These are phyloP conservation scores for Drosophila putrida DNA, from an alignment of 2,888 invertebrate genomes.

Conservation along the genomic window DNA sequence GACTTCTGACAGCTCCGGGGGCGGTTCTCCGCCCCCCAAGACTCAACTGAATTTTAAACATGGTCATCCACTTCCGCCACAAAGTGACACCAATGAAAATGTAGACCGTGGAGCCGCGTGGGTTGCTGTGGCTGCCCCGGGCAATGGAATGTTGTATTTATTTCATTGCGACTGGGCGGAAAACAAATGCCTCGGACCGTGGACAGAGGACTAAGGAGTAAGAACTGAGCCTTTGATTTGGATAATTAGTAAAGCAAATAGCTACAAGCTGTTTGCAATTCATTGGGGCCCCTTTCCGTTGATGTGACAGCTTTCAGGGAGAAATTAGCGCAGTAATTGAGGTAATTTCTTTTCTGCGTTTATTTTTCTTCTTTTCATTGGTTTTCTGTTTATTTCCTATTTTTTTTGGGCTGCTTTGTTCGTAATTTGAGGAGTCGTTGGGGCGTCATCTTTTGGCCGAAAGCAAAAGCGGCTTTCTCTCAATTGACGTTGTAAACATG, in stretches of 20 bases:
- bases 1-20: slow-evolving; percentile 68
- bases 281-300: slow-evolving; percentile 42
- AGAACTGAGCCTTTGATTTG: slow-evolving; percentile 70
- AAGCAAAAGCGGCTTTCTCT: slow-evolving; percentile 79
- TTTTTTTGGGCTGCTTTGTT: slow-evolving; percentile 34
- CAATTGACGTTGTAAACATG: slow-evolving; percentile 83
- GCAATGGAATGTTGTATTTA: slow-evolving; percentile 79
- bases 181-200: slow-evolving; percentile 49
- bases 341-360: slow-evolving; percentile 70
- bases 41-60: slow-evolving; percentile 68
- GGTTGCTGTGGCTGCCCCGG: slow-evolving; percentile 55
- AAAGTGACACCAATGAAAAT: slow-evolving; percentile 82
- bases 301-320: slow-evolving; percentile 48
- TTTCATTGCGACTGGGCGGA: slow-evolving; percentile 62
- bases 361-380: slow-evolving; percentile 18
- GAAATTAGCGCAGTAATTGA: slow-evolving; percentile 75
- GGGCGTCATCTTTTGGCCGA: slow-evolving; percentile 56
- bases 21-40: slow-evolving; percentile 4
- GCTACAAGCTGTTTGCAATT: slow-evolving; percentile 82
- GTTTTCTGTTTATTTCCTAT: background rate
- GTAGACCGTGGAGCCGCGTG: slow-evolving; percentile 44
- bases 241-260: slow-evolving; percentile 83
- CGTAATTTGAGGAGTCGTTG: slow-evolving; percentile 54
- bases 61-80: slow-evolving; percentile 84
- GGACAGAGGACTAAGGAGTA: background rate